Conservation (phyloP, 2,888 invertebrate species). For the Chymomyza fuscimana region DNA sequence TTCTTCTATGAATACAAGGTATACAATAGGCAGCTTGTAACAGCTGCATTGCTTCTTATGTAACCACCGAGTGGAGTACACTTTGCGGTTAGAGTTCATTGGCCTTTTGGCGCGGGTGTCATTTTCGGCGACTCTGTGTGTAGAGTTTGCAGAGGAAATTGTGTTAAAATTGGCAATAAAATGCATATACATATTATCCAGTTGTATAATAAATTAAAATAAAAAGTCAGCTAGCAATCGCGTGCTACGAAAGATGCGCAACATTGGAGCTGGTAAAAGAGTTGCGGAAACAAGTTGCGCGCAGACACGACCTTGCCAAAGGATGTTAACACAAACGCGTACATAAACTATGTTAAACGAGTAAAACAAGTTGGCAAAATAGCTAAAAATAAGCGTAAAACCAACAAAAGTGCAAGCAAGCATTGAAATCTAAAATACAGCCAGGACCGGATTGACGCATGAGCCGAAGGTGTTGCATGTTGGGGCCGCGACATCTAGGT, state of each 20-base stretch:
- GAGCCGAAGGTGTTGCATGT: too few relatives aligned
- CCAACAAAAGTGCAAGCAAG: slow-evolving; percentile 31
- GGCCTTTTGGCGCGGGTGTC: not conserved
- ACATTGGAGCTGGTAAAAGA: slow-evolving; percentile 23
- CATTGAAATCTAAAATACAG: slow-evolving; percentile 31
- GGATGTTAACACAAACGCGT: slow-evolving; percentile 38
- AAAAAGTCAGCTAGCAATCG: slow-evolving; percentile 20
- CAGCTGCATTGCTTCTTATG: slow-evolving; percentile 22
- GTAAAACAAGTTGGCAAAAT: slow-evolving; percentile 60
- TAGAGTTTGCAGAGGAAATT: slow-evolving; percentile 54
- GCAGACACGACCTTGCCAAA: slow-evolving; percentile 53
- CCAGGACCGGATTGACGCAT: not conserved
- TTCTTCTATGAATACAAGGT: too few relatives aligned
- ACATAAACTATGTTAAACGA: slow-evolving; percentile 40
- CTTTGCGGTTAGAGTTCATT: slow-evolving; percentile 11
- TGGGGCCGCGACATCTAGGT: too few relatives aligned
- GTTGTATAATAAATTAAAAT: slow-evolving; percentile 42
- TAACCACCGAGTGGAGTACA: slow-evolving; percentile 38
- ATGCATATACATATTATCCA: slow-evolving; percentile 54
- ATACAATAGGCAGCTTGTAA: not conserved
- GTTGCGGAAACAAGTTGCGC: slow-evolving; percentile 42
- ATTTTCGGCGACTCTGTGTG: slow-evolving; percentile 1
- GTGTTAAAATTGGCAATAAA: slow-evolving; percentile 59
- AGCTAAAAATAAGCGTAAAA: slow-evolving; percentile 4
- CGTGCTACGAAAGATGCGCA: slow-evolving; percentile 59